Evolutionary conservation across 2,113 vertebrate genomes (phyloP).

Genomic region (Oxyura jamaicensis): DNA sequence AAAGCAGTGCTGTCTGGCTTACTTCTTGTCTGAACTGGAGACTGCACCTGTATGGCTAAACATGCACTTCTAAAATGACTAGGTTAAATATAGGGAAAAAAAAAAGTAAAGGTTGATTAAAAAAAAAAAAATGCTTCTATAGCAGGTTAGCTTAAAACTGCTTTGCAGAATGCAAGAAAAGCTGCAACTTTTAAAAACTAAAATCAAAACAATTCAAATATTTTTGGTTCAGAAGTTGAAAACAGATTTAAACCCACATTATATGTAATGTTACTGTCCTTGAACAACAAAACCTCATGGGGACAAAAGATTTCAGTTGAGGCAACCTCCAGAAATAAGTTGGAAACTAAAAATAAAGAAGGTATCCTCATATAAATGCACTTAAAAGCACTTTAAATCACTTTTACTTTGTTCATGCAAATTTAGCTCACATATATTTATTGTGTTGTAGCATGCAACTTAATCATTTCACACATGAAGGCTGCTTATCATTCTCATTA

Average conservation of each 20-base stretch:
- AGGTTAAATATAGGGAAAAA: background rate
- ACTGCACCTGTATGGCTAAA: background rate
- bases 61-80: background rate
- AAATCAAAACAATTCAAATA: background rate
- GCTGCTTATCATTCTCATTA: background rate
- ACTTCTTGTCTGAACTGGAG: background rate
- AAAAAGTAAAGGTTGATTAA: background rate
- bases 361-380: background rate
- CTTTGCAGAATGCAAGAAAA: background rate
- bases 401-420: background rate
- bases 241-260: background rate
- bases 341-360: background rate
- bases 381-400: background rate
- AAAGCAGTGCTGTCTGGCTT: background rate
- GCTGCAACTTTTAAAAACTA: background rate
- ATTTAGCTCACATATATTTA: background rate
- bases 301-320: background rate
- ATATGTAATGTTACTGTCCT: background rate
- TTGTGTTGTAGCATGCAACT: background rate
- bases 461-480: background rate
- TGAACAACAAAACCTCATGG: background rate
- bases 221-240: background rate
- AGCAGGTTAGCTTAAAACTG: background rate
- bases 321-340: background rate
- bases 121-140: rapidly evolving